Conservation (phyloP, 2,113 vertebrate genomes). For the Irena cyanogastra region DNA sequence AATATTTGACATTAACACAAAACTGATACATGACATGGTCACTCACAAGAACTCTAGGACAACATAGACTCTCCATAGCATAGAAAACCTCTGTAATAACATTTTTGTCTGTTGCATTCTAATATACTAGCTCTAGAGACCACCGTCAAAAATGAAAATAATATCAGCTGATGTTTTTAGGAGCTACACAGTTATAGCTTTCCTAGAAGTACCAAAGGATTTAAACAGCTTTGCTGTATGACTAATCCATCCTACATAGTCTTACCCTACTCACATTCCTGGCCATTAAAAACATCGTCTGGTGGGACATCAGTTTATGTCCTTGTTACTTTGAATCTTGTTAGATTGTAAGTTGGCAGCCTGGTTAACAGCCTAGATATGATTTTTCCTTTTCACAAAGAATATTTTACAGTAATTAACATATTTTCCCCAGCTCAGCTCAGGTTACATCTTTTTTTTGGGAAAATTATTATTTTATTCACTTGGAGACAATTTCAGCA, state of each 20-base stretch:
- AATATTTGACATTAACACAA: background rate
- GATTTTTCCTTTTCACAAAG: constrained; percentile 17
- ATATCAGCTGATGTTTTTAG: background rate
- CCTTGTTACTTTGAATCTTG: background rate
- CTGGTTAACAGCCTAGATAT: background rate
- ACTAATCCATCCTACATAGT: background rate
- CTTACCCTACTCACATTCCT: background rate
- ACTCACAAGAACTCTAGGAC: background rate
- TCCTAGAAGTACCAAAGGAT: background rate
- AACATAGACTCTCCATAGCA: background rate
- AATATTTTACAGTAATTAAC: constrained; percentile 16
- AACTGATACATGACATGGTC: background rate
- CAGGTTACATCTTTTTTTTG: constrained; percentile 6
- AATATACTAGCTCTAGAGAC: background rate
- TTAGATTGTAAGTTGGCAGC: background rate
- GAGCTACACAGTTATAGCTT: background rate
- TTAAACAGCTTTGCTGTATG: background rate
- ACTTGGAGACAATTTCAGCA: background rate
- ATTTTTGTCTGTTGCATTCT: background rate
- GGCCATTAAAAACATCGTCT: background rate
- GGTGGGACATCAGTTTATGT: background rate
- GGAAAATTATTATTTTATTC: background rate
- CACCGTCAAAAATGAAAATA: background rate
- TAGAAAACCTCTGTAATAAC: background rate
- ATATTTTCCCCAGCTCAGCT: background rate